Evolutionary conservation across 2,113 vertebrate genomes (phyloP).

Genomic region (Microcebus tavaratra): DNA sequence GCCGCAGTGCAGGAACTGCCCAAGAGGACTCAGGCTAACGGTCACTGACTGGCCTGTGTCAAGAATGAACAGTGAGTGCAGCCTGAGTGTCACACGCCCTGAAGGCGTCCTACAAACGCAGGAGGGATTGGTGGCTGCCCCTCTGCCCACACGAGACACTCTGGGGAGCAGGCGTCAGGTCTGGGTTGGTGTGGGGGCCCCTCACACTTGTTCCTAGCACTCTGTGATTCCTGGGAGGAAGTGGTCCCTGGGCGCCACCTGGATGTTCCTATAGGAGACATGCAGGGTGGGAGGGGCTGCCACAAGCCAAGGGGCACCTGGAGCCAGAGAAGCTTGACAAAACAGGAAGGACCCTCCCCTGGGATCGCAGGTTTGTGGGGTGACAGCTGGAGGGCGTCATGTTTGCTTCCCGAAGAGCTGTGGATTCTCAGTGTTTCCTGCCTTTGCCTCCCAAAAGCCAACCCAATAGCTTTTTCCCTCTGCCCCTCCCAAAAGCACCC

Average conservation of each 20-base stretch:
- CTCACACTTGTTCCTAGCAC: too few relatives aligned
- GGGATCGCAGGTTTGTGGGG: not conserved
- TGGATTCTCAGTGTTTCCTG: not conserved
- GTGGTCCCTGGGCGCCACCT: not conserved
- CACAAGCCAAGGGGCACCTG: too few relatives aligned
- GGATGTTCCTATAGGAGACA: too few relatives aligned
- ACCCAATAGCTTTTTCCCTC: not conserved
- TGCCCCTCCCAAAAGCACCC: not conserved
- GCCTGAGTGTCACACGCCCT: fast-evolving
- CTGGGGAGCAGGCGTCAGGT: not conserved
- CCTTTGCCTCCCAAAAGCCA: not conserved
- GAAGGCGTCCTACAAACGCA: too few relatives aligned
- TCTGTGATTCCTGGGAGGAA: not conserved
- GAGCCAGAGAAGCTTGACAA: too few relatives aligned
- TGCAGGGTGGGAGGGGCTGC: fast-evolving
- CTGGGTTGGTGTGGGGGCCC: not conserved
- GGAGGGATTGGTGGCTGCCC: too few relatives aligned
- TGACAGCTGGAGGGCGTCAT: not conserved
- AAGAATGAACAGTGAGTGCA: too few relatives aligned
- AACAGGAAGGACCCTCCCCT: too few relatives aligned
- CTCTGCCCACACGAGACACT: not conserved
- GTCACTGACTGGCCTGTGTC: too few relatives aligned
- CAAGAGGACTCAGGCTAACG: not conserved
- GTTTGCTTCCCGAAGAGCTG: not conserved
- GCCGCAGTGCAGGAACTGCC: not conserved